These are phyloP conservation scores for Porites australiensis DNA, from an alignment of 64 coral and sea anemone species.

Conservation along the genomic window DNA sequence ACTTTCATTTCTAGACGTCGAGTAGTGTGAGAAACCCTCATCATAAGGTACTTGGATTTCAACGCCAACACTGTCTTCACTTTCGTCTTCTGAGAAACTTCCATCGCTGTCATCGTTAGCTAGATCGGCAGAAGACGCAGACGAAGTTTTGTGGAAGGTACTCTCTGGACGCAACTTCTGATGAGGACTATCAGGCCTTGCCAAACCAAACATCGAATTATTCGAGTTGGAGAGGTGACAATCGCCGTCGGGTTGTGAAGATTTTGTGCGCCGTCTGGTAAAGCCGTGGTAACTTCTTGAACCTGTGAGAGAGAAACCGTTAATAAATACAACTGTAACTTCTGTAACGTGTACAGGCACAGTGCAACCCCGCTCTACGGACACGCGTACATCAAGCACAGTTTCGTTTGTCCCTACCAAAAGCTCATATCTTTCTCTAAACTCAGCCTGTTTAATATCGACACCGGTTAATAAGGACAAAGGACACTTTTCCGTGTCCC, in stretches of 20 bases:
- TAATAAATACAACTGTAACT: not conserved
- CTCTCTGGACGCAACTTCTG: constrained; percentile 63
- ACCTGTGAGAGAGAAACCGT: not conserved
- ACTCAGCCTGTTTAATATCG: no score
- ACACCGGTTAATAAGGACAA: no score
- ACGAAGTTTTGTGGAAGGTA: constrained; percentile 69
- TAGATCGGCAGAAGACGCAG: constrained; percentile 45
- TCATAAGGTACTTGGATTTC: not conserved
- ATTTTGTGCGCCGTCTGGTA: not conserved
- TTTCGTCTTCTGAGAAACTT: constrained; percentile 23
- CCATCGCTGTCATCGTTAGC: constrained; percentile 19
- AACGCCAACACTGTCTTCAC: not conserved
- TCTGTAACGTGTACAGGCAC: no score
- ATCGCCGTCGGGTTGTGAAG: not conserved
- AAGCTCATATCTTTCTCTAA: no score
- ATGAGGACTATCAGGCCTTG: constrained; percentile 40
- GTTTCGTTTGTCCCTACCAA: no score
- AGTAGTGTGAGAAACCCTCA: not conserved
- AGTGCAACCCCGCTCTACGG: no score
- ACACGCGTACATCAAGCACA: no score
- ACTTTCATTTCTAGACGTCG: not conserved
- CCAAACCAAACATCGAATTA: not conserved
- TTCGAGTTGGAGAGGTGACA: not conserved
- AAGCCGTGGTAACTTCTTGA: constrained; percentile 3
- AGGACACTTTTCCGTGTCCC: no score